These are phyloP conservation scores for Megaleporinus macrocephalus DNA, from an alignment of 2,113 vertebrate genomes.

Conservation along the genomic window DNA sequence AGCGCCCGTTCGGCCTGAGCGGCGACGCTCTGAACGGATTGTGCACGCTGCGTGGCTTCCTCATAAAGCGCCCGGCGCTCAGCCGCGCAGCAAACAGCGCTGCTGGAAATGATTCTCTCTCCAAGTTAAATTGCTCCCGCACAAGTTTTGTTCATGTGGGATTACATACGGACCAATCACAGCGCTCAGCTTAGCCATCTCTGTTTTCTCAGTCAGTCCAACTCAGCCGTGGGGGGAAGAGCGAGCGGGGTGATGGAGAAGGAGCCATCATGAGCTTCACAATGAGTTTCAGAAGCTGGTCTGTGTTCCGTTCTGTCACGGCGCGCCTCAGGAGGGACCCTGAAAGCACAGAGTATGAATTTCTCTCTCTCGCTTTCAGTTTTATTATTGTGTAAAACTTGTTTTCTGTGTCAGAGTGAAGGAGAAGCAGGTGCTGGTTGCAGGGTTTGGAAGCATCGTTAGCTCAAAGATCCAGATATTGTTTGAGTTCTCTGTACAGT, in stretches of 20 bases:
- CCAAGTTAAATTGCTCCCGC: slow-evolving; percentile 24
- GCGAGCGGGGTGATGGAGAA: background rate
- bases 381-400: background rate
- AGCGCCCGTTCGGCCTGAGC: background rate
- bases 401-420: too few species aligned
- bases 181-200: background rate
- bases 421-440: too few species aligned
- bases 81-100: background rate
- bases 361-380: background rate
- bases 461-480: too few species aligned
- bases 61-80: background rate
- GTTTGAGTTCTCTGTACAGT: too few species aligned
- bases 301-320: background rate
- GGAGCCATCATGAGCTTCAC: background rate
- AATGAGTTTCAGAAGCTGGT: background rate
- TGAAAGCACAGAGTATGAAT: background rate
- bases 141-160: background rate
- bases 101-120: slow-evolving; percentile 7
- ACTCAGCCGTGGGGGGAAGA: background rate
- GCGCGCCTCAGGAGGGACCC: background rate
- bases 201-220: background rate
- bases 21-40: background rate
- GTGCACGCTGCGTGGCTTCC: background rate
- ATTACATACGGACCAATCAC: background rate
- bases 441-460: too few species aligned